These are phyloP conservation scores for Albula goreensis DNA, from an alignment of 2,113 vertebrate species.

Conservation along the genomic window DNA sequence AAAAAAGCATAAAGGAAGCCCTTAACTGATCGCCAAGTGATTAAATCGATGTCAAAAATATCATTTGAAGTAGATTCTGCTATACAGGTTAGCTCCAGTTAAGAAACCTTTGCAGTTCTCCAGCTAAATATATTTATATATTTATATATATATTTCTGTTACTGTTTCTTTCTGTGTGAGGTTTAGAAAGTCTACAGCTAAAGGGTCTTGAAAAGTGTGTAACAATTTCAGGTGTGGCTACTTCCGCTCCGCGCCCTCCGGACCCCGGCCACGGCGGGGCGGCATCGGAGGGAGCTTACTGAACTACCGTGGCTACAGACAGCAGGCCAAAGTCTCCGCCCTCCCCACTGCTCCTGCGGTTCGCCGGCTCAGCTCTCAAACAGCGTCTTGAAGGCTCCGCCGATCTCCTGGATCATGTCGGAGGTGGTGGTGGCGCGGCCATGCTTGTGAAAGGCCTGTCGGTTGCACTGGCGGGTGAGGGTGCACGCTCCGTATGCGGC, in stretches of 20 bases:
- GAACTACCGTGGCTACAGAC: not conserved
- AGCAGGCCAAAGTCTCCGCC: not conserved
- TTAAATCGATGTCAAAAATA: not conserved
- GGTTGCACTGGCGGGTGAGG: conserved; percentile 87
- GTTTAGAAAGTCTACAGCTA: conserved; percentile 47
- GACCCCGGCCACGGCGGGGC: conserved; percentile 51
- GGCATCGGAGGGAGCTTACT: not conserved
- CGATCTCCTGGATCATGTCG: conserved; percentile 91
- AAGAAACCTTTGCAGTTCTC: conserved; percentile 30
- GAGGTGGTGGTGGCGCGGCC: conserved; percentile 89
- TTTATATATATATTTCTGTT: not conserved
- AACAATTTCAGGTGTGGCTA: conserved; percentile 48
- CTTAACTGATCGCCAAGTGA: not conserved
- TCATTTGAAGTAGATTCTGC: not conserved
- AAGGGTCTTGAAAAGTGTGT: conserved; percentile 55
- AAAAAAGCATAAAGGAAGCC: not conserved
- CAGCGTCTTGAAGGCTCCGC: conserved; percentile 84
- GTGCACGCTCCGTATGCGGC: conserved; percentile 88
- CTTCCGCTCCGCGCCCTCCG: conserved; percentile 48
- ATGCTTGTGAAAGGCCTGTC: conserved; percentile 85
- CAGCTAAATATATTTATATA: not conserved
- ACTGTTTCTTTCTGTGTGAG: not conserved
- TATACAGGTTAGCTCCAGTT: not conserved
- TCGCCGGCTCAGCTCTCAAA: conserved; percentile 81
- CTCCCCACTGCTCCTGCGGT: not conserved